phyloP scores from a whole-genome alignment of 2,797 vertebrate genomes.

The Coregonus ussuriensis region DNA sequence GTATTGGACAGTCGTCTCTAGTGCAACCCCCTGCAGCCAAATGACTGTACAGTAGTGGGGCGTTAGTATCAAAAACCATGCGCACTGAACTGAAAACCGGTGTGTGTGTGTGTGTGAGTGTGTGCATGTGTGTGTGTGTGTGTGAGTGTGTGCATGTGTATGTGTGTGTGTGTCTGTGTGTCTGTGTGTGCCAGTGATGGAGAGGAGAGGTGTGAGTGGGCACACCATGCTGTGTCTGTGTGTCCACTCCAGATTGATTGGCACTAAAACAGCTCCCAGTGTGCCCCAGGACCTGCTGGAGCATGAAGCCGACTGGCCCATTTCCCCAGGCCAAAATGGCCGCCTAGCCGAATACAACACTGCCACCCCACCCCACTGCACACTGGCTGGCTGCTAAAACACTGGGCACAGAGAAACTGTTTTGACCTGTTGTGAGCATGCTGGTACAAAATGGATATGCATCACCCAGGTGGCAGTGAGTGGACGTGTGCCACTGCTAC shows the following conservation, averaged over 20 bases:
- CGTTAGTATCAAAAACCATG: slow-evolving; percentile 43
- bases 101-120: neutral
- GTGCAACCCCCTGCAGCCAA: slow-evolving; percentile 43
- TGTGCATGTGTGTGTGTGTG: neutral
- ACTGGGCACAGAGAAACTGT: slow-evolving; percentile 2
- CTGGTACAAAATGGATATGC: slow-evolving; percentile 57
- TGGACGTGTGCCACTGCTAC: neutral
- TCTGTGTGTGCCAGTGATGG: neutral
- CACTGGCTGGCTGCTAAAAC: slow-evolving; percentile 5
- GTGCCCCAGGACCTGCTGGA: slow-evolving; percentile 5
- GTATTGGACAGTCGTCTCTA: slow-evolving; percentile 61
- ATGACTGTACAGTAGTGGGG: slow-evolving; percentile 21
- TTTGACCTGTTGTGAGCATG: slow-evolving; percentile 12
- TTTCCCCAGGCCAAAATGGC: slow-evolving; percentile 21
- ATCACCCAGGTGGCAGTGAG: slow-evolving; percentile 24
- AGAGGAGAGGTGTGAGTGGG: neutral
- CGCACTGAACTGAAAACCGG: slow-evolving; percentile 4
- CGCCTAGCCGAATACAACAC: neutral
- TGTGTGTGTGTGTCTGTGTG: neutral
- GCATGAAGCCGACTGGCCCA: slow-evolving; percentile 9
- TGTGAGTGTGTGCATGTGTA: neutral
- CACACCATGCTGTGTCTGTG: neutral
- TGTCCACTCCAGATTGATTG: slow-evolving; percentile 13
- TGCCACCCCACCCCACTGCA: slow-evolving; percentile 2
- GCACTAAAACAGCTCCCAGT: slow-evolving; percentile 5